phyloP scores from a whole-genome alignment of 2,888 invertebrate species.

The Lepas anatifera region DNA sequence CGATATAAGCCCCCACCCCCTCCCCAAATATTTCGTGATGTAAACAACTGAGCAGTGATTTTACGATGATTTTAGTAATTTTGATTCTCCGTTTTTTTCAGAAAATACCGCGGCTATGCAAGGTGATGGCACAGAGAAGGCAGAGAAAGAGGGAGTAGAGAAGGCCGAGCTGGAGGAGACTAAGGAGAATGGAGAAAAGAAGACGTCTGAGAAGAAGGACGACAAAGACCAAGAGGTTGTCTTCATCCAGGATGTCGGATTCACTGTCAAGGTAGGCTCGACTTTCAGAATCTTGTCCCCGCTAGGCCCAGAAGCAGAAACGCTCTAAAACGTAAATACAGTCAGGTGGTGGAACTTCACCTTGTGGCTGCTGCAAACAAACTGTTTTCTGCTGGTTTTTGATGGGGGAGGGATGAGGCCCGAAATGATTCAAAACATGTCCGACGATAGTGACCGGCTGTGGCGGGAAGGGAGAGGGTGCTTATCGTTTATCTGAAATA shows the following conservation, averaged over 20 bases:
- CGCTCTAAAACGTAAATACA: neutral
- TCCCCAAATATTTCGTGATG: no score
- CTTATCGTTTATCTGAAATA: no score
- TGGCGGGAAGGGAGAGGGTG: no score
- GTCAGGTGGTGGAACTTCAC: neutral
- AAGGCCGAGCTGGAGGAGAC: constrained; percentile 17
- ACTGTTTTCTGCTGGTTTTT: no score
- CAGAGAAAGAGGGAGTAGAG: constrained; percentile 34
- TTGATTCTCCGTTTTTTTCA: no score
- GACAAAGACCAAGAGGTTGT: constrained; percentile 46
- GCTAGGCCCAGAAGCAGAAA: neutral
- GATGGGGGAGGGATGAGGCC: no score
- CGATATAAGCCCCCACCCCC: no score
- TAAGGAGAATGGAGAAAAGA: constrained; percentile 13
- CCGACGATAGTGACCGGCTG: no score
- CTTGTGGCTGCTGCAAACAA: neutral
- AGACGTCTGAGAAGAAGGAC: constrained; percentile 6
- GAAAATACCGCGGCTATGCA: neutral
- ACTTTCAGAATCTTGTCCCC: no score
- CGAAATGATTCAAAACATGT: no score
- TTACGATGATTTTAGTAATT: no score
- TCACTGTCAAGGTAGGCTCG: constrained; percentile 60
- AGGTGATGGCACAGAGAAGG: neutral
- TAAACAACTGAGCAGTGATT: no score
- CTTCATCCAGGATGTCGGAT: constrained; percentile 79